Evolutionary conservation across 2,113 vertebrate genomes (phyloP), one percentile per base, ranked within the genome.

Genomic region (Brachypteracias leptosomus): DNA sequence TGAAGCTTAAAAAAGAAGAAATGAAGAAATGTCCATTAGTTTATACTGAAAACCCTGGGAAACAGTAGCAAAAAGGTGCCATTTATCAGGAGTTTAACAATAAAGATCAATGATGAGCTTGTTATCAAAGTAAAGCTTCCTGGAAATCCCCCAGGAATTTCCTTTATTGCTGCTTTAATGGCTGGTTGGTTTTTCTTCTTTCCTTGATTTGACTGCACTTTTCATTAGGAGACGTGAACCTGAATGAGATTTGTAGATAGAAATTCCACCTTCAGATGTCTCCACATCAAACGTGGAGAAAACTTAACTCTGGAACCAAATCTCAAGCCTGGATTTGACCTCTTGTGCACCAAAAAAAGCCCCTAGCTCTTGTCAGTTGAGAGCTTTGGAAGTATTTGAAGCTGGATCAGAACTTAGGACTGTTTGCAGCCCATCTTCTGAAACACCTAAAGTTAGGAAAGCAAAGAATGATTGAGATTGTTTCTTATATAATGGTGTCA

Each of bases 11-110:
- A 24, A 21, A 57, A 24, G 15, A 55, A 25, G 57, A 20, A 71
- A 5, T 36, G 22, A 35, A 19, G 73, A n/a, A 12, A 7, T 2
- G 0, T 5, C 33, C 3, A 9, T 0, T 55, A 2, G 6, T 31
- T 72, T 35, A 28, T 3, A 1, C 11, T 18, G 36, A 54, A 91
- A 49, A 25, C 7, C 21, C 84, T 95, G 78, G 29, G 85, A 94
- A 82, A 89, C 11, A 82, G 25, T 6, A 70, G 59, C 6, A 73
- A 10, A 22, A 51, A 73, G 1, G 26, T 89, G 35, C 4, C 18
- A 72, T 35, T 85, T 85, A 77, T 14, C 33, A 79, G 21, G 57
- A 38, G 3, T 58, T 19, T 47, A 47, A 65, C 19, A 65, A 72
- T 8, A 11, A 54, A 80, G 19, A 76, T 44, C 42, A 81, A 63